Conservation (phyloP, 2,113 vertebrate genomes). For the Melierax canorus region DNA sequence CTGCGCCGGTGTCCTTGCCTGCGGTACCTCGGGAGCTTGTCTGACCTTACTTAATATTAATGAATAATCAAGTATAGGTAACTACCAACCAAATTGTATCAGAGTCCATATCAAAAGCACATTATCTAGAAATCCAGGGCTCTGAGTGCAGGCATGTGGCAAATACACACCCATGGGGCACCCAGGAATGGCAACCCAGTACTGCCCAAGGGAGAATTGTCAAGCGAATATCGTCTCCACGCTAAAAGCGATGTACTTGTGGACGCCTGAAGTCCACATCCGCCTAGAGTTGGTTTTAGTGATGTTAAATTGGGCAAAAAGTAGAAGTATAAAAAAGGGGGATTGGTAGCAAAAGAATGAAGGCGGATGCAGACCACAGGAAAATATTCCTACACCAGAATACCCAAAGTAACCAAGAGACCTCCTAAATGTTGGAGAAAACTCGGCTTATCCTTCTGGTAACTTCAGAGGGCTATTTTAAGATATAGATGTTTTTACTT, state of each 20-base stretch:
- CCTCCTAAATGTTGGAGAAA: neutral
- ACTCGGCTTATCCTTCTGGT: neutral
- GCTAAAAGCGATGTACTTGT: neutral
- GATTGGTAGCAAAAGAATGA: neutral
- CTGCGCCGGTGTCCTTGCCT: neutral
- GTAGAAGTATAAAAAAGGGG: neutral
- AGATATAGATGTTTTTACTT: neutral
- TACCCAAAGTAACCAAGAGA: neutral
- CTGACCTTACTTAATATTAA: neutral
- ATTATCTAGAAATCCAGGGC: neutral
- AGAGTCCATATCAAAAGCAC: neutral
- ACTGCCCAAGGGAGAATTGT: neutral
- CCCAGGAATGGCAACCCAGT: neutral
- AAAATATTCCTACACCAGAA: neutral
- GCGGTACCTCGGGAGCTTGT: neutral
- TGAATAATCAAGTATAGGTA: neutral
- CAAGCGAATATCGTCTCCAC: neutral
- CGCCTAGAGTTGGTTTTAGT: neutral
- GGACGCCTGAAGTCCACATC: neutral
- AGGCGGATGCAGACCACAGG: neutral
- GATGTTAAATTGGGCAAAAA: neutral
- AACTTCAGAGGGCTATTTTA: neutral
- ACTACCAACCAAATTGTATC: neutral
- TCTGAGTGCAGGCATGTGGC: neutral
- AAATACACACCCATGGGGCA: neutral